Evolutionary conservation across 1,140 invertebrate species (phyloP), one percentile per base, ranked within the genome.

Genomic region (Plectrocnemia conspersa): DNA sequence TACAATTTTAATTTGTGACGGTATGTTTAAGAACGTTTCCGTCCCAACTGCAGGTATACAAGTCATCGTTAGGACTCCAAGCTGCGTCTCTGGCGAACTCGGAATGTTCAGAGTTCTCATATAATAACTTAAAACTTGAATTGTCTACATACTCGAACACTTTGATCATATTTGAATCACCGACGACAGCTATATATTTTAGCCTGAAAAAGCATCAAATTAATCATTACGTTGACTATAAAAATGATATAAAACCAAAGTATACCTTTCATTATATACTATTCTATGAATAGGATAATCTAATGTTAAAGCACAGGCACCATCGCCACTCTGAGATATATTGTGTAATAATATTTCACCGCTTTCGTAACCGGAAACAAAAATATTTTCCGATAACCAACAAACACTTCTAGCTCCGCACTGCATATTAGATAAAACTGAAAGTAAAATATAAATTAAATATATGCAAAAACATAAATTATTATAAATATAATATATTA

Each of bases 161-260:
- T 19, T 67, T 64, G 15, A 75, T 64, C 38, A 64, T 69, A 62
- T 67, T 73, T 54, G 74, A 73, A 60, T 75, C 73, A 65, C 72
- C 70, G 46, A 69, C 72, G 4, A 74, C 65, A 36, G 69, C 71
- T 33, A 74, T 47, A 55, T 64, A 64, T 16, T 68, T 60, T 5
- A 57, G 61, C 42, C 72, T 74, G 60, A 13, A 71, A 72, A 27
- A 38, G 59, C 57, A 57, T 45, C 42, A 32, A 59, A 29, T 38
- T 38, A 38, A 6, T 7, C 13, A 38, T 15, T 13, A 38, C 11
- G 4, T 9, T 40, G 16, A 6, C 15, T 15, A 15, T 19, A 44
- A 44, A 44, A n/a, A 44, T 7, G 23, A 40, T 9, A 40, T 7
- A 29, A 16, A 2, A 4, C 2, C 21, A 7, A 33, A 15, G 25